Conservation (phyloP, 64 coral and sea anemone species). For the Stylophora pistillata region DNA sequence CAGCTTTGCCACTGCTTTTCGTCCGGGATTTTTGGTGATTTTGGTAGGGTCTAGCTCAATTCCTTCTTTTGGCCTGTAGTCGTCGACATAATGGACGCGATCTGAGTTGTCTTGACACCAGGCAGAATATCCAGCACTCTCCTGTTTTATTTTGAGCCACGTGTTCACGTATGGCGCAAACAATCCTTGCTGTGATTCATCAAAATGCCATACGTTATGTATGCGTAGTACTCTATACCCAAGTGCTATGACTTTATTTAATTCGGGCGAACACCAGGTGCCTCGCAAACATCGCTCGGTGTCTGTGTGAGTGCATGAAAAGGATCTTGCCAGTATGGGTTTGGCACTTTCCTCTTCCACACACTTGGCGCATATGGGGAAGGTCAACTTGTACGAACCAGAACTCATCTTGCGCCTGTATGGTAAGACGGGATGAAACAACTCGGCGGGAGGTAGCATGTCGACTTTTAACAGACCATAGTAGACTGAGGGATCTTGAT, state of each 20-base stretch:
- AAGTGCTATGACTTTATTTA: background rate
- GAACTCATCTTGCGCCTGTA: no score
- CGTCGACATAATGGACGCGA: background rate
- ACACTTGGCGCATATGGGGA: no score
- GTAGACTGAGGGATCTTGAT: no score
- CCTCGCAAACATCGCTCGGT: background rate
- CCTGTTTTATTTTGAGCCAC: background rate
- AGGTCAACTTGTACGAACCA: no score
- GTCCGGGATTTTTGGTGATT: background rate
- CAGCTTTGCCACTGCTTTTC: background rate
- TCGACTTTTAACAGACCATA: no score
- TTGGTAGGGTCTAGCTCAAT: background rate
- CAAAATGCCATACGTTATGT: slow-evolving; percentile 21
- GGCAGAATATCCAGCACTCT: background rate
- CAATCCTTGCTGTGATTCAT: no score
- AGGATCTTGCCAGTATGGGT: no score
- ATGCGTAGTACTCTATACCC: background rate
- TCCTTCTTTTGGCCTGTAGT: background rate
- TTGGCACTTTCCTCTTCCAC: no score
- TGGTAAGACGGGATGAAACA: no score
- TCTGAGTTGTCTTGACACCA: background rate
- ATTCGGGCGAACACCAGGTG: slow-evolving; percentile 21
- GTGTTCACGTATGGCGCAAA: no score
- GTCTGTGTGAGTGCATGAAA: no score
- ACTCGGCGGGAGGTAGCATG: no score